Percentiles rank a stretch among this genome's conserved stretches.
phyloP scores from a whole-genome alignment of 2,888 invertebrate species.

The Drosophila eohydei region DNA sequence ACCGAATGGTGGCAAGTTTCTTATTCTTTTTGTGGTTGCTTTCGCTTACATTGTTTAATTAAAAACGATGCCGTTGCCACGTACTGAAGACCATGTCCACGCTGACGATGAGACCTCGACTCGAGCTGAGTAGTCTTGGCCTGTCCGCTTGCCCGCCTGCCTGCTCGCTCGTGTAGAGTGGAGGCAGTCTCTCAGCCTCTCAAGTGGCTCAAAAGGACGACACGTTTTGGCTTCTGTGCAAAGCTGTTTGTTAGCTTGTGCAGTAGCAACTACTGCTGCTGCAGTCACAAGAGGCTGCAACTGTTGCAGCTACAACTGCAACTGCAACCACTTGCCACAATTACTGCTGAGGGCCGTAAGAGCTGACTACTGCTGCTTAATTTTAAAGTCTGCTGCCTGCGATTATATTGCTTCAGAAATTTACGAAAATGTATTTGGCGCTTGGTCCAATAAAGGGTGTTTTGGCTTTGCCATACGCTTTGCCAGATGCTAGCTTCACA shows the following conservation, averaged over 20 bases:
- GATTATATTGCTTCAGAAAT: constrained; percentile 83
- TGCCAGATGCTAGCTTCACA: neutral
- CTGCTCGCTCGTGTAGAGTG: neutral
- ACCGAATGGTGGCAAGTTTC: constrained; percentile 20
- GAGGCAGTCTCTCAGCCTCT: constrained; percentile 39
- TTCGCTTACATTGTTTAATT: constrained; percentile 83
- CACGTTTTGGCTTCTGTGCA: constrained; percentile 80
- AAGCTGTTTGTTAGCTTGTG: constrained; percentile 60
- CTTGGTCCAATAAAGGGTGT: neutral
- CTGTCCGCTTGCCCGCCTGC: neutral
- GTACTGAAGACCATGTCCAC: constrained; percentile 68
- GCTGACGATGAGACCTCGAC: constrained; percentile 21
- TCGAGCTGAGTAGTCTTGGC: constrained; percentile 19
- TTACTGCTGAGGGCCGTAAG: constrained; percentile 56
- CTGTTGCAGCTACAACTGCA: constrained; percentile 47
- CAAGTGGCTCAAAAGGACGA: constrained; percentile 78
- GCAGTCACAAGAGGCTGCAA: constrained; percentile 46
- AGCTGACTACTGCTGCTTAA: constrained; percentile 64
- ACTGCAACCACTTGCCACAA: constrained; percentile 71
- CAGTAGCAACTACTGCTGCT: constrained; percentile 50
- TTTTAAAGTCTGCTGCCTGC: constrained; percentile 67
- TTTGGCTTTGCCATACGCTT: constrained; percentile 1
- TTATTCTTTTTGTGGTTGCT: constrained; percentile 8
- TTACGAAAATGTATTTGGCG: constrained; percentile 69
- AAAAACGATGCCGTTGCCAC: constrained; percentile 75